Percentiles rank a stretch among this genome's conserved stretches.
Evolutionary conservation across 2,797 vertebrate genomes (phyloP).

Genomic region (Enteromius unitaeniatus): DNA sequence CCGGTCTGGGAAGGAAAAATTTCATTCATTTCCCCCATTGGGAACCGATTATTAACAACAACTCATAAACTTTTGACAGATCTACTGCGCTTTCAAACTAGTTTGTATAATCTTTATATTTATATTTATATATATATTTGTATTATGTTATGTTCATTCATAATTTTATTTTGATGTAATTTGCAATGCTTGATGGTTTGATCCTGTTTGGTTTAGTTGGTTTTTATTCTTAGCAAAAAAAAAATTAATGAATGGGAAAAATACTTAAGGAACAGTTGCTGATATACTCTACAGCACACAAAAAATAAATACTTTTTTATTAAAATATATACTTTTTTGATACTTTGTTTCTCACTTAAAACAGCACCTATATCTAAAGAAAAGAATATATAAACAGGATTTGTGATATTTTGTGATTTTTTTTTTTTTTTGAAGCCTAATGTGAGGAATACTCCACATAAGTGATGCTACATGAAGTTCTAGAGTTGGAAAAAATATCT

Average conservation of each 20-base stretch:
- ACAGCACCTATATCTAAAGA: background rate
- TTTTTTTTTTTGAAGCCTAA: background rate
- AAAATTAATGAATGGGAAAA: background rate
- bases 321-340: too few species aligned
- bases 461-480: background rate
- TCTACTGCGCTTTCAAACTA: background rate
- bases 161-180: background rate
- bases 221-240: background rate
- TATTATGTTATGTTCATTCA: background rate
- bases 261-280: background rate
- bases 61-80: background rate
- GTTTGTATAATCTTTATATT: background rate
- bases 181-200: background rate
- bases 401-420: background rate
- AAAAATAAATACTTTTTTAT: too few species aligned
- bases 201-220: background rate
- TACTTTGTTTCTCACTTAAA: background rate
- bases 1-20: background rate
- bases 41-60: background rate
- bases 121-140: background rate
- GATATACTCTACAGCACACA: too few species aligned
- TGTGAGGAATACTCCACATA: background rate
- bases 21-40: background rate
- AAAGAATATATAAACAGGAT: background rate
- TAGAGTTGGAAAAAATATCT: background rate